Percentiles rank a stretch among this genome's conserved stretches.
Conservation (phyloP, 2,888 invertebrate genomes). For the Latrodectus hesperus region DNA sequence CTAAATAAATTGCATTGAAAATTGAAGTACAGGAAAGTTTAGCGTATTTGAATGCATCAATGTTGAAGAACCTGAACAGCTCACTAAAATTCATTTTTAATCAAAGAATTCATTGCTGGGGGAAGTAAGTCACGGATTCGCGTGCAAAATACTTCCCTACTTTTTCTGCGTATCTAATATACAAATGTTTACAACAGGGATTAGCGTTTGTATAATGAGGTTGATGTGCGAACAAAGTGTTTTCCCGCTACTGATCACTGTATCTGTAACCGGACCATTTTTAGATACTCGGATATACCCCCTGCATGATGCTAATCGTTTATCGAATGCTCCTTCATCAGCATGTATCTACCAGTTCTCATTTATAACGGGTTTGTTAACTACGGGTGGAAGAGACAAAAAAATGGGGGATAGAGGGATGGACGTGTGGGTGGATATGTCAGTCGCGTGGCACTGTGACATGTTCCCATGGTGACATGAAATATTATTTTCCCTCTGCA, state of each 20-base stretch:
- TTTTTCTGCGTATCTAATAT: too few species aligned
- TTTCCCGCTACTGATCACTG: background rate
- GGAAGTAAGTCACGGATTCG: too few species aligned
- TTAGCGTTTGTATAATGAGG: background rate
- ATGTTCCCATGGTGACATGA: slow-evolving; percentile 63
- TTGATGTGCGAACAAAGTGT: too few species aligned
- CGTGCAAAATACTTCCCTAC: too few species aligned
- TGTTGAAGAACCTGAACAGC: too few species aligned
- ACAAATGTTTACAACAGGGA: background rate
- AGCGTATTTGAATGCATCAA: too few species aligned
- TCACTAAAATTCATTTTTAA: too few species aligned
- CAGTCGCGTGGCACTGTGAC: slow-evolving; percentile 56
- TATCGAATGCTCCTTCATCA: slow-evolving; percentile 42
- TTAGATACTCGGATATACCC: background rate
- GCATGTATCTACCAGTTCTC: slow-evolving; percentile 32
- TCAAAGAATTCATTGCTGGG: too few species aligned
- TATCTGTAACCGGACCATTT: background rate
- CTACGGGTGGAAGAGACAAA: slow-evolving; percentile 5
- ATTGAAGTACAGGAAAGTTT: too few species aligned
- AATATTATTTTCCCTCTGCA: slow-evolving; percentile 65
- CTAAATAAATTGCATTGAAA: too few species aligned
- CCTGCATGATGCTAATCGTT: slow-evolving; percentile 40
- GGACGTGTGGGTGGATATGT: background rate
- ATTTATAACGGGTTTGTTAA: slow-evolving; percentile 15
- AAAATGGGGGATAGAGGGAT: slow-evolving; percentile 3